Conservation (phyloP, 2,888 invertebrate genomes). For the Erannis defoliaria region DNA sequence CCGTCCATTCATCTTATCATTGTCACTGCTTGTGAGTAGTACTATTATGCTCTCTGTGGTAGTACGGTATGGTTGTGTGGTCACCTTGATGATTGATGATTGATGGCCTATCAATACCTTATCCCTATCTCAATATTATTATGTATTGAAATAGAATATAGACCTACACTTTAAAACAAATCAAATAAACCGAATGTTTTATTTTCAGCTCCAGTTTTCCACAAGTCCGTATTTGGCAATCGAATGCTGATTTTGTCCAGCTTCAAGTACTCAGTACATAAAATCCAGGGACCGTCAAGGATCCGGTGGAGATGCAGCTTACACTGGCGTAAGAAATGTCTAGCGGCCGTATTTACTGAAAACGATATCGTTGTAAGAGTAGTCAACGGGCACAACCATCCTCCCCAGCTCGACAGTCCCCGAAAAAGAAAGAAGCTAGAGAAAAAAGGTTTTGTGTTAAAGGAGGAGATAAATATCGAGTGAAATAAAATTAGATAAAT, state of each 20-base stretch:
- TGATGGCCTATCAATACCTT: no score
- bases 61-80: no score
- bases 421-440: background rate
- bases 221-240: conserved; percentile 17
- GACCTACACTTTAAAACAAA: no score
- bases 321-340: conserved; percentile 2
- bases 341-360: conserved; percentile 13
- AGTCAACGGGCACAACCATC: conserved; percentile 28
- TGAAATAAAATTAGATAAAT: background rate
- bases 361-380: background rate
- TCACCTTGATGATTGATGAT: no score
- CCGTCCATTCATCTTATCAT: no score
- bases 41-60: no score
- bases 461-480: conserved; percentile 2
- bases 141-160: no score
- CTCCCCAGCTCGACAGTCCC: conserved; percentile 2
- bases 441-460: background rate
- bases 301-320: conserved; percentile 25
- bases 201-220: conserved; percentile 7
- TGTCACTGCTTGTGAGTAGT: no score
- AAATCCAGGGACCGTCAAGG: background rate
- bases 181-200: no score
- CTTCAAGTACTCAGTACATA: conserved; percentile 25
- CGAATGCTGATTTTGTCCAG: conserved; percentile 11
- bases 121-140: no score